Percentiles rank a stretch among this genome's conserved stretches.
phyloP scores from a whole-genome alignment of 2,888 invertebrate species.

The Choreutis nemorana region DNA sequence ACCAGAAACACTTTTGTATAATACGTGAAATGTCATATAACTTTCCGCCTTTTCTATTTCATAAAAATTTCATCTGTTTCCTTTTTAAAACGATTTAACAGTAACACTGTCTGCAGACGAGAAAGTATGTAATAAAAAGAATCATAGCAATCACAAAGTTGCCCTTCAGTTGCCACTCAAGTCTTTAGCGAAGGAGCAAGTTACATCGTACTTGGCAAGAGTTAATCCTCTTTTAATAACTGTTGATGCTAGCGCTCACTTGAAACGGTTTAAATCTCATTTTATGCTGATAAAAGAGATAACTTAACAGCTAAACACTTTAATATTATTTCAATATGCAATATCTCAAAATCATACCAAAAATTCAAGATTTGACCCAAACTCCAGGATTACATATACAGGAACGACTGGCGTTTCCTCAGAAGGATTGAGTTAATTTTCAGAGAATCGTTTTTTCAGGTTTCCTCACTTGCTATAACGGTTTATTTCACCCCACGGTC shows the following conservation, averaged over 20 bases:
- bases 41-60: no score
- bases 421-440: slow-evolving; percentile 52
- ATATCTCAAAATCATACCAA: no score
- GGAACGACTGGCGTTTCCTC: slow-evolving; percentile 8
- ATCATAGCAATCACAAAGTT: slow-evolving; percentile 20
- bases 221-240: slow-evolving; percentile 59
- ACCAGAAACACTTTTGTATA: no score
- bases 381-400: slow-evolving; percentile 4
- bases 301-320: no score
- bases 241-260: slow-evolving; percentile 41
- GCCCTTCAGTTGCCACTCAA: slow-evolving; percentile 22
- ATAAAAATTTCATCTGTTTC: no score
- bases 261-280: slow-evolving; percentile 31
- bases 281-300: no score
- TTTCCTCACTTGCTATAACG: slow-evolving; percentile 48
- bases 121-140: background rate
- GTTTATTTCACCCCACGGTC: slow-evolving; percentile 56
- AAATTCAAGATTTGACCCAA: no score
- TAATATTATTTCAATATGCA: no score
- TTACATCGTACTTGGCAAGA: slow-evolving; percentile 58
- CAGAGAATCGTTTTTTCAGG: slow-evolving; percentile 52
- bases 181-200: slow-evolving; percentile 25
- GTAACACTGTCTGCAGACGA: no score
- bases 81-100: no score
- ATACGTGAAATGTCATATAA: no score